These are phyloP conservation scores for Anthopleura sola DNA, from an alignment of 64 coral and sea anemone species.

Conservation along the genomic window DNA sequence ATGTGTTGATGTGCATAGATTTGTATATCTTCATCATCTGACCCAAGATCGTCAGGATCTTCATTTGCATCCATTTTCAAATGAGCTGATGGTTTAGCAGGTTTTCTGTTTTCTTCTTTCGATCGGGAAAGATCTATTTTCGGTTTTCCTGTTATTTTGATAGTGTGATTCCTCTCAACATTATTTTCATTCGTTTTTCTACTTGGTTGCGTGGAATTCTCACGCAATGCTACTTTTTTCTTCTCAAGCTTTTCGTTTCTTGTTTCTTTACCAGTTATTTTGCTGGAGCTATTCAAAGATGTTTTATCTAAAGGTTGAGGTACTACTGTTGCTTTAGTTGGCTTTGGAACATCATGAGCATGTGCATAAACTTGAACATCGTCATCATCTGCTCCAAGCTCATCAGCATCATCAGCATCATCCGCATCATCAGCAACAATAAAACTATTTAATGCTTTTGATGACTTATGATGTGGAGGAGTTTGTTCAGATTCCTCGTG, in stretches of 20 bases:
- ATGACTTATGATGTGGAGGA: neutral
- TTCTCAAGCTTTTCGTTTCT: neutral
- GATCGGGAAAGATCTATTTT: neutral
- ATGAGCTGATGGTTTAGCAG: neutral
- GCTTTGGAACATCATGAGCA: neutral
- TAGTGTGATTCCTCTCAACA: neutral
- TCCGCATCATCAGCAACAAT: neutral
- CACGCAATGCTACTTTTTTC: neutral
- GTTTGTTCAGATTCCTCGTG: neutral
- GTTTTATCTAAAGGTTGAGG: neutral
- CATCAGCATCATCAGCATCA: conserved; percentile 33
- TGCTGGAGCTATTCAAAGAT: neutral
- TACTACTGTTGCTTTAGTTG: neutral
- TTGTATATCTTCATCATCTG: conserved; percentile 23
- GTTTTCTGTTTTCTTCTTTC: neutral
- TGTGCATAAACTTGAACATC: neutral
- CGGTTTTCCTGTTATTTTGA: neutral
- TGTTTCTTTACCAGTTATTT: neutral
- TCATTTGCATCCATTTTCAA: conserved; percentile 1
- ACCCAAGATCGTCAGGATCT: conserved; percentile 42
- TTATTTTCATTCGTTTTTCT: neutral
- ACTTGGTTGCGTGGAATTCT: neutral
- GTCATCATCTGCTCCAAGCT: conserved; percentile 26
- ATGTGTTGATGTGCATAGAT: neutral
- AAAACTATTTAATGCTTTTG: neutral